Conservation (phyloP, 2,888 invertebrate genomes). For the Mesorhabditis spiculigera region DNA sequence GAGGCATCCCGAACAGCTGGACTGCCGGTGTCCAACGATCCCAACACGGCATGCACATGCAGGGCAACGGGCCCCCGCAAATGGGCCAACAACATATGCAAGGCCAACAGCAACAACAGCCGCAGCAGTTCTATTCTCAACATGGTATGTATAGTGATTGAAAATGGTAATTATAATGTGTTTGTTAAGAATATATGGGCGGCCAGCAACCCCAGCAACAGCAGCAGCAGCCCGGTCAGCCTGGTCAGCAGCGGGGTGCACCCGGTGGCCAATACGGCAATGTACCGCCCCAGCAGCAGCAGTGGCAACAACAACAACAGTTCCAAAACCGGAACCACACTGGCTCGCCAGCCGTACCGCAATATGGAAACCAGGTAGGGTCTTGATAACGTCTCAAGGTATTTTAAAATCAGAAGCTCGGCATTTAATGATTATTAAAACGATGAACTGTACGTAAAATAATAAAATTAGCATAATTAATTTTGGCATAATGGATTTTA, state of each 20-base stretch:
- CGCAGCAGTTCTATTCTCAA: conserved; percentile 15
- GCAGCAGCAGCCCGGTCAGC: background rate
- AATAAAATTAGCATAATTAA: too few relatives aligned
- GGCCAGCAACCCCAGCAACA: background rate
- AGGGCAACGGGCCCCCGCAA: background rate
- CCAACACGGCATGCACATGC: background rate
- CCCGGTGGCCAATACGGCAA: conserved; percentile 27
- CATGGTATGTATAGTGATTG: background rate
- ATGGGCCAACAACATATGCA: conserved; percentile 9
- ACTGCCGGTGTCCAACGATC: background rate
- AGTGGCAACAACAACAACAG: conserved; percentile 15
- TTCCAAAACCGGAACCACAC: conserved; percentile 12
- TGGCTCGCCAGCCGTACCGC: conserved; percentile 8
- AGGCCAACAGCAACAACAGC: conserved; percentile 15
- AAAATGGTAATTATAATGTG: background rate
- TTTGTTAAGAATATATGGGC: background rate
- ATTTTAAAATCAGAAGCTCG: background rate
- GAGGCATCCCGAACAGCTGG: background rate
- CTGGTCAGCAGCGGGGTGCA: background rate
- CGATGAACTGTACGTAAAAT: too few relatives aligned
- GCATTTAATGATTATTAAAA: too few relatives aligned
- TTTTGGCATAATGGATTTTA: too few relatives aligned
- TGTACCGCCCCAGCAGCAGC: conserved; percentile 31
- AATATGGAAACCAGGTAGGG: background rate
- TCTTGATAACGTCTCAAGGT: background rate